phyloP scores from a whole-genome alignment of 1,140 invertebrate species.

The Drosophila kikkawai region DNA sequence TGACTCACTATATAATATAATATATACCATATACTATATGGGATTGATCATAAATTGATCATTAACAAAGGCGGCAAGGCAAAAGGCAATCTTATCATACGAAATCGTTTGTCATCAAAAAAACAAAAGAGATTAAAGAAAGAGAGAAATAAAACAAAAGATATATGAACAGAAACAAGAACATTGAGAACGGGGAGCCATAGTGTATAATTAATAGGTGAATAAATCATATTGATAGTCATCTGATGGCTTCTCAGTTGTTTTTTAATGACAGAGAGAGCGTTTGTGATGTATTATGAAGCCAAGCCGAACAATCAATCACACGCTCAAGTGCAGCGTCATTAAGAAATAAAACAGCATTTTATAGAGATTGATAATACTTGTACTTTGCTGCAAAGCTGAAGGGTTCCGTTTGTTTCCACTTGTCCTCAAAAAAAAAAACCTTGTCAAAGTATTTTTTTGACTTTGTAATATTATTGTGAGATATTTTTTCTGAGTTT shows the following conservation, averaged over 20 bases:
- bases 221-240: slow-evolving; percentile 63
- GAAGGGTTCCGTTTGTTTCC: slow-evolving; percentile 16
- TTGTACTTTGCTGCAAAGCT: slow-evolving; percentile 6
- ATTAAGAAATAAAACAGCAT: slow-evolving; percentile 50
- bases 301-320: slow-evolving; percentile 60
- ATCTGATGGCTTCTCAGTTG: slow-evolving; percentile 25
- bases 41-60: slow-evolving; percentile 43
- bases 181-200: slow-evolving; percentile 11
- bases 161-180: slow-evolving; percentile 18
- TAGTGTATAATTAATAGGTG: slow-evolving; percentile 39
- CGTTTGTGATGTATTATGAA: slow-evolving; percentile 30
- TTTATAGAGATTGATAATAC: slow-evolving; percentile 64
- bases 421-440: slow-evolving; percentile 4
- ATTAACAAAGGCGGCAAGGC: slow-evolving; percentile 36
- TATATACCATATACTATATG: slow-evolving; percentile 5
- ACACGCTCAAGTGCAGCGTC: slow-evolving; percentile 49
- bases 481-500: background rate
- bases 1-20: slow-evolving; percentile 5
- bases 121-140: slow-evolving; percentile 11
- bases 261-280: slow-evolving; percentile 31
- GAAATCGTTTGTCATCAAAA: slow-evolving; percentile 23
- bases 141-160: slow-evolving; percentile 1
- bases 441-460: slow-evolving; percentile 1
- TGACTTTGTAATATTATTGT: background rate
- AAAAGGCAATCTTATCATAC: slow-evolving; percentile 55